Evolutionary conservation across 37 sponge, comb jelly and placozoan species (phyloP), one percentile per base, ranked within the genome.

Genomic region (Bolinopsis microptera): DNA sequence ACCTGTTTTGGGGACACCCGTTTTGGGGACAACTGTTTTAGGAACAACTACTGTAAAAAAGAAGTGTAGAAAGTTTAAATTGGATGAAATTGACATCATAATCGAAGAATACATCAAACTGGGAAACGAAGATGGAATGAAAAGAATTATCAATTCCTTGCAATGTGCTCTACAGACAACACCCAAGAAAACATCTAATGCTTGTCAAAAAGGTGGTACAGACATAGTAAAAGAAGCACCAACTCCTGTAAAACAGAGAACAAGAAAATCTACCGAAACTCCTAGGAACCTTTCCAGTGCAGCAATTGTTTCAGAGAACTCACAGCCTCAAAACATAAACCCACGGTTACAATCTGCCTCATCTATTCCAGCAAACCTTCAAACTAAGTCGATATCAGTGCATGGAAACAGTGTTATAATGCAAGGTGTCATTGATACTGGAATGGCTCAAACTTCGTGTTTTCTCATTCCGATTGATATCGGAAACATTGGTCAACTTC

Each of bases 381-480:
- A 77, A 35, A 77, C 80, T 1, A 77, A 77, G 35, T 77, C 80
- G 21, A 77, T 77, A 77, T 77, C 80, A 32, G 80, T 77, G 0
- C 80, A 77, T 41, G 90, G 90, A 27, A 86, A 86, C 22, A 41
- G 24, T 86, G 90, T 86, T 25, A 86, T 86, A 16, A 86, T 86
- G 90, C 61, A 86, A 40, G 90, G 90, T 0, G 90, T 86, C 21
- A 86, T 86, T 27, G 61, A 86, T 24, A 86, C 80, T 77, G 80
- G 80, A 0, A 35, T 77, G 35, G 80, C 80, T 32, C 80, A 86
- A 23, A 35, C 34, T 0, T 86, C 90, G 13, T 86, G 90, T 39
- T 86, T 41, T 86, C 61, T 86, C 18, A 86, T 86, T 27, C 90
- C 90, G 39, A 86, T 86, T 86, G 61, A 86, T 86, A 86, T 86